Evolutionary conservation across 2,888 invertebrate genomes (phyloP).

Genomic region (Lepidocyrtoides sp.): DNA sequence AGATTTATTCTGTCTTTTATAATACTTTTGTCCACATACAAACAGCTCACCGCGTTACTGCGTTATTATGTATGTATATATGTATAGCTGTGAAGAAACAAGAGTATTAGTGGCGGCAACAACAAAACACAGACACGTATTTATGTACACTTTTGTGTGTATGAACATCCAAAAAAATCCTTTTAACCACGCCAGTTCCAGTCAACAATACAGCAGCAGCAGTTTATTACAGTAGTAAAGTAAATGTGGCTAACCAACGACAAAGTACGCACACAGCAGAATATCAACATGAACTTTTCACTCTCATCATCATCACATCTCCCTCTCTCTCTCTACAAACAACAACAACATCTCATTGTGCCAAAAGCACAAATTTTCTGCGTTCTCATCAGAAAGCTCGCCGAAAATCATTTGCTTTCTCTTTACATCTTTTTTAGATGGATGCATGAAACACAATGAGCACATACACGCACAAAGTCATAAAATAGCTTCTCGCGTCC

Average conservation of each 20-base stretch:
- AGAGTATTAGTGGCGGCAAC: constrained; percentile 26
- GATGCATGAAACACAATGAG: not conserved
- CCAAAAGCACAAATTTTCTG: not conserved
- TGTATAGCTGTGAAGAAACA: not conserved
- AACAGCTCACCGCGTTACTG: too few species aligned
- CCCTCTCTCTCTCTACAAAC: not conserved
- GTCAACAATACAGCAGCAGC: too few species aligned
- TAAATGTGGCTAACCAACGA: constrained; percentile 38
- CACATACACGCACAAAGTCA: not conserved
- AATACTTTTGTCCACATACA: too few species aligned
- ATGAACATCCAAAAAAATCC: not conserved
- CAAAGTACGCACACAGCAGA: constrained; percentile 3
- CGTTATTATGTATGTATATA: not conserved
- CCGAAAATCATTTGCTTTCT: not conserved
- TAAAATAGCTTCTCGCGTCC: constrained; percentile 35
- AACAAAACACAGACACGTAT: constrained; percentile 13
- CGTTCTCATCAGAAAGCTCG: not conserved
- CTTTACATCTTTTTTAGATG: not conserved
- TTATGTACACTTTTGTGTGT: too few species aligned
- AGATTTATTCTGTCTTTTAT: not conserved
- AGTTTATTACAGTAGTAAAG: not conserved
- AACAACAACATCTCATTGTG: not conserved
- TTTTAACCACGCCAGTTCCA: not conserved
- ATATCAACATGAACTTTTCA: too few species aligned
- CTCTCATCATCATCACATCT: not conserved